Evolutionary conservation across 2,888 invertebrate genomes (phyloP).

Genomic region (Cantharis flavilabris): DNA sequence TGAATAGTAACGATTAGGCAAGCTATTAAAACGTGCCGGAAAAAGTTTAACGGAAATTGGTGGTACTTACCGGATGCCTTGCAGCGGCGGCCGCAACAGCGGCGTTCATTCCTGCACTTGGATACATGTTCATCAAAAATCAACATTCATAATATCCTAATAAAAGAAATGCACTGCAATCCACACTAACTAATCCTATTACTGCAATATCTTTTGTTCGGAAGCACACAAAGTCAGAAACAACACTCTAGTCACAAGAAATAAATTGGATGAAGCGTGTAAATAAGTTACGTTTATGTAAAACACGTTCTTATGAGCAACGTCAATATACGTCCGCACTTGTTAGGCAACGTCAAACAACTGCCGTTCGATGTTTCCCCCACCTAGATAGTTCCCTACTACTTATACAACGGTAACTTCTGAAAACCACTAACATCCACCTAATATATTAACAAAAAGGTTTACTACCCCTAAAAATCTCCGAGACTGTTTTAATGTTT

Average conservation of each 20-base stretch:
- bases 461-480: conserved; percentile 53
- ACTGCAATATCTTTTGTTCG: not conserved
- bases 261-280: not conserved
- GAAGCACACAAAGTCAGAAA: not conserved
- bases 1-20: not conserved
- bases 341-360: conserved; percentile 15
- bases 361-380: conserved; percentile 27
- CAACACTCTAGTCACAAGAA: not conserved
- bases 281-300: not conserved
- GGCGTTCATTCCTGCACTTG: conserved; percentile 80
- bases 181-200: conserved; percentile 23
- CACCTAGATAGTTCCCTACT: conserved; percentile 7
- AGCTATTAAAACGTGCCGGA: conserved; percentile 2
- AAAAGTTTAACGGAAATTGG: conserved; percentile 14
- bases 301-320: not conserved
- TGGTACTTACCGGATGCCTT: conserved; percentile 79
- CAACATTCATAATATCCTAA: conserved; percentile 45
- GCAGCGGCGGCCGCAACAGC: conserved; percentile 64
- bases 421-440: conserved; percentile 31
- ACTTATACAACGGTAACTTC: conserved; percentile 15
- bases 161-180: conserved; percentile 24
- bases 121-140: conserved; percentile 71
- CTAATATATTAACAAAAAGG: conserved; percentile 51
- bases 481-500: conserved; percentile 39
- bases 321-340: conserved; percentile 6